Evolutionary conservation across 2,113 vertebrate species (phyloP), one percentile per base, ranked within the genome.

Genomic region (Clinocottus analis): DNA sequence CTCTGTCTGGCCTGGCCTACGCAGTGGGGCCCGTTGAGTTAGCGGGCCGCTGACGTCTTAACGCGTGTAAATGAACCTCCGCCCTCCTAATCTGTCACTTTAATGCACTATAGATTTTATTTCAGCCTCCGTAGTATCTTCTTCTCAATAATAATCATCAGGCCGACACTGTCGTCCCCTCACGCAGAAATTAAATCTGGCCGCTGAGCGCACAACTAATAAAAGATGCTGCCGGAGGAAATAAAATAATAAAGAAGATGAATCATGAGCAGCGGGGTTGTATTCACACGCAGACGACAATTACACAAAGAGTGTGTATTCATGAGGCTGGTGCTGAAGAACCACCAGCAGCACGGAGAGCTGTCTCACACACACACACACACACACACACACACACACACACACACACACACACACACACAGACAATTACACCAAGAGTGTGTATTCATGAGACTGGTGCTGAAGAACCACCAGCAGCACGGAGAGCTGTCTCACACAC

Each of bases 31-130:
- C 33, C 33, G 6, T 4, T 3, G 33, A 3, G 33, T 33, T 33
- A 96, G 95, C 95, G 96, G 95, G 96, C 83, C 47, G 93, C 95
- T 97, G 96, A 97, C 98, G 96, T 97, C 97, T 97, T 97, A 97
- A 98, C 96, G 97, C 96, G 97, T 98, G 97, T 97, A 98, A 98
- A 98, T 99, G 96, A 98, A 96, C 96, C 94, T 94, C 95, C 96
- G 94, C 96, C 95, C 95, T 95, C 95, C 96, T 97, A 97, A 97
- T 99, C 96, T 98, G 96, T 99, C 97, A 98, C 97, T 99, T 97
- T 99, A 99, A 98, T 98, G 96, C 96, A 96, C 96, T 98, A 98
- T 98, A 97, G 97, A 98, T 98, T 98, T 98, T 97, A 97, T 97
- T 98, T 97, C 96, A 96, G 94, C 96, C 93, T 93, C 94, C 96